Conservation (phyloP, 2,888 invertebrate species). For the Cordylochernes scorpioides region DNA sequence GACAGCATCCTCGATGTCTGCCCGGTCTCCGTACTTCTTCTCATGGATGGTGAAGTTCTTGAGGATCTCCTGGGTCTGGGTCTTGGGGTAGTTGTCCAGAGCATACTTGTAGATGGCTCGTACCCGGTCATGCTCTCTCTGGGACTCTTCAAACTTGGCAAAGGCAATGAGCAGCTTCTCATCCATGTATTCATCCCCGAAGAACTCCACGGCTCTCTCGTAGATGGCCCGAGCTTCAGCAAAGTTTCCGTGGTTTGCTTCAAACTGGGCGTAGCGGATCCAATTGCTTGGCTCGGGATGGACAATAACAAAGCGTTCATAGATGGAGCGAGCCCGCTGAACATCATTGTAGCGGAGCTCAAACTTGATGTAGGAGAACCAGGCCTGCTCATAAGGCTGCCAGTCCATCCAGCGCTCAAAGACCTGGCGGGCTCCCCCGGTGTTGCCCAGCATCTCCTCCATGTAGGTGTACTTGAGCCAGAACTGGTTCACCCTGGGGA, state of each 20-base stretch:
- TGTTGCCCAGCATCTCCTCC: constrained; percentile 72
- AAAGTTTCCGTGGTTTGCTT: constrained; percentile 76
- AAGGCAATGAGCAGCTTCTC: constrained; percentile 83
- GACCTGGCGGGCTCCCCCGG: constrained; percentile 35
- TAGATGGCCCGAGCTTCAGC: constrained; percentile 62
- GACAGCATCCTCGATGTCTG: constrained; percentile 87
- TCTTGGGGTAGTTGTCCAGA: constrained; percentile 73
- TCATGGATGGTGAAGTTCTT: constrained; percentile 94
- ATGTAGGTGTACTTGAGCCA: constrained; percentile 99
- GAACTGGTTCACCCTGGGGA: constrained; percentile 89
- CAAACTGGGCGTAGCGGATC: constrained; percentile 92
- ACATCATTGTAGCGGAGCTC: constrained; percentile 88
- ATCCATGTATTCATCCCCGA: constrained; percentile 82
- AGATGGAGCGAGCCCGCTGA: constrained; percentile 69
- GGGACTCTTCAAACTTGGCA: constrained; percentile 90
- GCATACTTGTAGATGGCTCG: constrained; percentile 92
- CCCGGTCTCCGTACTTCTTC: constrained; percentile 85
- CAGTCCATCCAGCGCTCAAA: constrained; percentile 99
- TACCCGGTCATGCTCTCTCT: constrained; percentile 89
- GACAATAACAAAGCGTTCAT: constrained; percentile 74
- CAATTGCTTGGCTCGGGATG: constrained; percentile 95
- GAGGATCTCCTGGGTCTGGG: constrained; percentile 64
- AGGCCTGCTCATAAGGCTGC: constrained; percentile 98
- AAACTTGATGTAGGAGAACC: constrained; percentile 98
- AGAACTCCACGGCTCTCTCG: constrained; percentile 85